These are phyloP conservation scores for Pogonognathellus flavescens DNA, from an alignment of 1,140 invertebrate species.

Conservation along the genomic window DNA sequence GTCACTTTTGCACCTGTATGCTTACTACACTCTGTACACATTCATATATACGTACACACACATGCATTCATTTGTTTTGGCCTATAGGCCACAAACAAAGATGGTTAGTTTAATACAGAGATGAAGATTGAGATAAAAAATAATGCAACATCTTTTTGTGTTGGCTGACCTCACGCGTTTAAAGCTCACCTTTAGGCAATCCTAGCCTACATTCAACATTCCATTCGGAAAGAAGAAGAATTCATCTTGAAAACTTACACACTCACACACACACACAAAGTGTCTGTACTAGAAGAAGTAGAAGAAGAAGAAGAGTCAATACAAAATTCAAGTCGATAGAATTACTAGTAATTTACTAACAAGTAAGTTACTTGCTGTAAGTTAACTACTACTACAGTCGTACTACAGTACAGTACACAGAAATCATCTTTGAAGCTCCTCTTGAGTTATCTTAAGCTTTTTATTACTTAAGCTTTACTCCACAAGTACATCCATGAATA, in stretches of 20 bases:
- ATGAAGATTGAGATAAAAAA: conserved; percentile 32
- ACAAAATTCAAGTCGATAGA: not conserved
- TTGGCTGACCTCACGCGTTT: conserved; percentile 45
- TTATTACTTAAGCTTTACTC: conserved; percentile 38
- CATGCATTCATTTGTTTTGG: not conserved
- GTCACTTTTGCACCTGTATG: conserved; percentile 40
- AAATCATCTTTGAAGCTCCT: not conserved
- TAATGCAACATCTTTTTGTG: conserved; percentile 46
- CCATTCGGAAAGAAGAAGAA: conserved; percentile 14
- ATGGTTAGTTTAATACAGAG: conserved; percentile 40
- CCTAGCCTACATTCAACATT: conserved; percentile 45
- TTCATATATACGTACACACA: not conserved
- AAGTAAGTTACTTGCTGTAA: too few relatives aligned
- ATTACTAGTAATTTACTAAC: conserved; percentile 35
- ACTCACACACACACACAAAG: not conserved
- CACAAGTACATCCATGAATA: conserved; percentile 18
- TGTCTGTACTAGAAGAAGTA: not conserved
- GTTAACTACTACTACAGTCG: not conserved
- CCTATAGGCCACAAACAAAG: not conserved
- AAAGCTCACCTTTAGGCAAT: conserved; percentile 48
- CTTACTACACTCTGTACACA: not conserved
- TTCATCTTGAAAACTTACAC: conserved; percentile 1
- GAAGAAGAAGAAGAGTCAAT: not conserved
- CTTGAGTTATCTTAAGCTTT: conserved; percentile 42
- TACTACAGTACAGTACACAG: not conserved